Base-by-base conservation (phyloP, 1,140 invertebrate species). In the Geopemphigus sp. region DNA sequence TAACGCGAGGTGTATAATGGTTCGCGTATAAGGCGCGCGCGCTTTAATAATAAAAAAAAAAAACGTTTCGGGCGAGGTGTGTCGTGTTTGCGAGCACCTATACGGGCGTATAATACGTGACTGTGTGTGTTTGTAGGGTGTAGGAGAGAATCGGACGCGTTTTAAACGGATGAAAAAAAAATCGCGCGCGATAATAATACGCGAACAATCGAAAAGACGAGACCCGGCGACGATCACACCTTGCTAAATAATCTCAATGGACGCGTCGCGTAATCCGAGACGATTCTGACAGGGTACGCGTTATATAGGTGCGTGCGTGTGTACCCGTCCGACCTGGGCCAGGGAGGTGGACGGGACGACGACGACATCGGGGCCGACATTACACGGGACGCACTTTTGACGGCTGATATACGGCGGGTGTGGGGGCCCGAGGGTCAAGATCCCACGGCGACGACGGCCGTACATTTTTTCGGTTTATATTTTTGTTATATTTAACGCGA, bases 111-210 rank as follows among this genome's bases (percentile, higher is more conserved):
- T n/a, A n/a, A n/a, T n/a, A n/a, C n/a, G n/a, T n/a, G n/a, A n/a
- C n/a, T n/a, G 47, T 53, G 66, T 70, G 63, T 45, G 32, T 4
- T 14, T 39, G 61, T 29, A 19, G 3, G 22, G 29, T 39, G 61
- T 29, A 19, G 3, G 22, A 24, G 45, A 3, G n/a, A 53, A 53
- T 53, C 47, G 68, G 68, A 72, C 68, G 68, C 68, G 68, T 72
- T 72, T 72, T 72, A 72, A 72, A 72, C 50, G 68, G 68, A 72
- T 72, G 47, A 72, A 72, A 54, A 72, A 72, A 54, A 54, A 70
- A 53, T 72, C 50, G 64, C 47, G 68, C 17, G n/a, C 5, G 8
- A 39, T 39, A 39, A 39, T 39, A 39, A 39, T 39, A 39, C 32
- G 32, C 32, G 32, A 39, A 53, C 66, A 53, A 70, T 70, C 66